Evolutionary conservation across 2,797 vertebrate species (phyloP).

Genomic region (Sylvilagus floridanus): DNA sequence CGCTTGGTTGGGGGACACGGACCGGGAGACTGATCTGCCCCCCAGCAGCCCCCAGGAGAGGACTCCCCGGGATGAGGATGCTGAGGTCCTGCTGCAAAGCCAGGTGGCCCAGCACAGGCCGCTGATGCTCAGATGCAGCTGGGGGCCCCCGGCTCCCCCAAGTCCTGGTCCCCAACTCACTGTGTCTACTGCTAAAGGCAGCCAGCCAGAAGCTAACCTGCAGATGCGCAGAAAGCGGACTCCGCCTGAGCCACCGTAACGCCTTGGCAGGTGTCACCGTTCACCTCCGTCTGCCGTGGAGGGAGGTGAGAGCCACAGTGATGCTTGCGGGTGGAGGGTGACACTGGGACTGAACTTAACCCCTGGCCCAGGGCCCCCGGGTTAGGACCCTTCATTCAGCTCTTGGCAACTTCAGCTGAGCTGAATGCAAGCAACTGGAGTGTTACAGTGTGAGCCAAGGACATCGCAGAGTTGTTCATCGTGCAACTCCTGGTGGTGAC

Average conservation of each 20-base stretch:
- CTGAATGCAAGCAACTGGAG: accelerated
- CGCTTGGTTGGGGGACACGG: background rate
- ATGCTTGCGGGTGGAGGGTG: background rate
- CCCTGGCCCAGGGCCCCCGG: background rate
- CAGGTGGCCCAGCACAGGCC: accelerated
- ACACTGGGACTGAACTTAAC: background rate
- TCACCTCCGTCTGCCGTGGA: accelerated
- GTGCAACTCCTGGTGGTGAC: background rate
- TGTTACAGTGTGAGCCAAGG: background rate
- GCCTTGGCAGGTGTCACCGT: accelerated
- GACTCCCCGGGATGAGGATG: background rate
- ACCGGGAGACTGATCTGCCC: background rate
- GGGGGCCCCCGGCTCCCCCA: background rate
- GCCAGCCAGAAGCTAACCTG: background rate
- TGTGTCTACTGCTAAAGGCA: background rate
- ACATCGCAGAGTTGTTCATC: background rate
- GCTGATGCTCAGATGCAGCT: background rate
- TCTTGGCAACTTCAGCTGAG: background rate
- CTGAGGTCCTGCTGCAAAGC: accelerated
- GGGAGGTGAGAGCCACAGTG: background rate
- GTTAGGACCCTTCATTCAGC: accelerated
- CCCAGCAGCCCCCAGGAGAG: background rate
- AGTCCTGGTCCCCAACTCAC: background rate
- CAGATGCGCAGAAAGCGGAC: background rate
- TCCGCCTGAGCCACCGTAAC: accelerated